Conservation (phyloP, 2,888 invertebrate genomes). For the Drosophila mayaguana region DNA sequence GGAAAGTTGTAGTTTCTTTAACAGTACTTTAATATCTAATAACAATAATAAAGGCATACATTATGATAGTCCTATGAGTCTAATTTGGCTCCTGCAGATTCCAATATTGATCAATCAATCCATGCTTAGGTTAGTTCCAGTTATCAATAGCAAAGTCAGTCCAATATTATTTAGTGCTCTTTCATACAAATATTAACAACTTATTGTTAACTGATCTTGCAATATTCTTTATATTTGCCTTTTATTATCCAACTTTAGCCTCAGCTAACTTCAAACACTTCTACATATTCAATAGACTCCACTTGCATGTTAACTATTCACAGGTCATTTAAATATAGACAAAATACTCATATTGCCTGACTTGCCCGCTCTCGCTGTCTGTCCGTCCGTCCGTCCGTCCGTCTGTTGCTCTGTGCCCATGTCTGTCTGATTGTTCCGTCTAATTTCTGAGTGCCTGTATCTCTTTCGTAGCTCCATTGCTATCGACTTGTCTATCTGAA, state of each 20-base stretch:
- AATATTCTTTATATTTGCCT: too few relatives aligned
- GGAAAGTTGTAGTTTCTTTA: too few relatives aligned
- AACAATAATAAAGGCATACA: too few relatives aligned
- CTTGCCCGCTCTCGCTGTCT: constrained; percentile 27
- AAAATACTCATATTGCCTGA: constrained; percentile 38
- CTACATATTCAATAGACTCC: neutral
- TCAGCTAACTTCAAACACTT: neutral
- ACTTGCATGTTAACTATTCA: neutral
- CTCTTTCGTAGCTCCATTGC: constrained; percentile 26
- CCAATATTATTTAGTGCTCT: neutral
- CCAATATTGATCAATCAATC: neutral
- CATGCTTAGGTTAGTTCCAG: neutral
- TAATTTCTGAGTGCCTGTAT: constrained; percentile 44
- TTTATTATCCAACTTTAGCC: neutral
- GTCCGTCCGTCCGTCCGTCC: constrained; percentile 7
- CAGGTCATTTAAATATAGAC: constrained; percentile 23
- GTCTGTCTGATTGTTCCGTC: constrained; percentile 20
- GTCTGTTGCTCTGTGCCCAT: neutral
- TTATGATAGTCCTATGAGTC: too few relatives aligned
- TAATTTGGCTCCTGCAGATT: too few relatives aligned
- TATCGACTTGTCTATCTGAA: constrained; percentile 35
- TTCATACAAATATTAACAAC: too few relatives aligned
- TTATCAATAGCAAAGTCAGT: neutral
- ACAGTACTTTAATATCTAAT: too few relatives aligned
- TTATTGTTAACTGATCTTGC: too few relatives aligned